Evolutionary conservation across 2,888 invertebrate species (phyloP).

Genomic region (Aspidiotus rigidus): DNA sequence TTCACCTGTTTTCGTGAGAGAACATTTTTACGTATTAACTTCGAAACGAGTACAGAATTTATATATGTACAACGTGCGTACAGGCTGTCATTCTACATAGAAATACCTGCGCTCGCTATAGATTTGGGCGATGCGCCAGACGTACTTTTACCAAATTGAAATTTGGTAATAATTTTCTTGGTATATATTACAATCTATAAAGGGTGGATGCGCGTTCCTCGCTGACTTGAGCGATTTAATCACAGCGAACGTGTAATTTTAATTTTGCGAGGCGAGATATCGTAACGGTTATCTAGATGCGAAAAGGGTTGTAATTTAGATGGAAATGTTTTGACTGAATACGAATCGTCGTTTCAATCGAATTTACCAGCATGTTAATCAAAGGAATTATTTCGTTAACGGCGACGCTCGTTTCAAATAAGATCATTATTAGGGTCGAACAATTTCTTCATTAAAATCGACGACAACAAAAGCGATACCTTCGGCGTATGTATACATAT

Average conservation of each 20-base stretch:
- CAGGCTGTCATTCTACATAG: too few relatives aligned
- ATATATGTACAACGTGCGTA: too few relatives aligned
- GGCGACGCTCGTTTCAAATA: not conserved
- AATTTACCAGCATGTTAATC: constrained; percentile 17
- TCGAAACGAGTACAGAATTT: too few relatives aligned
- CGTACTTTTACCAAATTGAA: too few relatives aligned
- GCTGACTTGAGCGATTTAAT: not conserved
- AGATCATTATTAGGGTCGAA: constrained; percentile 11
- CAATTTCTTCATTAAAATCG: constrained; percentile 17
- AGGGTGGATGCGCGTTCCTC: too few relatives aligned
- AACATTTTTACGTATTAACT: constrained; percentile 10
- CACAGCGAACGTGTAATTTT: not conserved
- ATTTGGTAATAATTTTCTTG: too few relatives aligned
- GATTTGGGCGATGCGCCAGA: too few relatives aligned
- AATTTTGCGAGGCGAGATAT: not conserved
- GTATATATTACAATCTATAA: too few relatives aligned
- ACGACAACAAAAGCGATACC: not conserved
- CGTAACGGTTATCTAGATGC: not conserved
- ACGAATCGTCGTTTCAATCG: not conserved
- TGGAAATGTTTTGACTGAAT: constrained; percentile 4
- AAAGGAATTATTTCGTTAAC: constrained; percentile 17
- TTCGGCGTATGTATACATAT: constrained; percentile 1
- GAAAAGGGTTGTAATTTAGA: not conserved
- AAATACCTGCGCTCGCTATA: too few relatives aligned
- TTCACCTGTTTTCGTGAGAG: constrained; percentile 9